Evolutionary conservation across 2,888 invertebrate genomes (phyloP).

Genomic region (Trissonchulus sp.): DNA sequence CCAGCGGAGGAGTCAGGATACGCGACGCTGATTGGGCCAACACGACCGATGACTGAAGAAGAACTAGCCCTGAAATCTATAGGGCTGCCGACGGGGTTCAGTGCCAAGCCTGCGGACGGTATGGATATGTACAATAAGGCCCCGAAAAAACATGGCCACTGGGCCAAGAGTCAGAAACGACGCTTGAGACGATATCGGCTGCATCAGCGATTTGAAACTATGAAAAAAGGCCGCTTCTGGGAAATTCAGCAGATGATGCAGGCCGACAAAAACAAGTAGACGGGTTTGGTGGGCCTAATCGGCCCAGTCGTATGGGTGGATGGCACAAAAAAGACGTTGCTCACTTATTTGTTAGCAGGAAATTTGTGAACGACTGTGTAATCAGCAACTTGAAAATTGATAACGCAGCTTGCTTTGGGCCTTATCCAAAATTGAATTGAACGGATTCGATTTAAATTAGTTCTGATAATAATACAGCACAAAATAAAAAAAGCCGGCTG

Average conservation of each 20-base stretch:
- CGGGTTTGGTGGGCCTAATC: too few species aligned
- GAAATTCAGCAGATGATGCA: slow-evolving; percentile 15
- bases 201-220: not conserved
- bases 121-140: not conserved
- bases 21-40: not conserved
- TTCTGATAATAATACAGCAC: too few species aligned
- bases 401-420: too few species aligned
- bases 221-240: slow-evolving; percentile 12
- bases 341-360: too few species aligned
- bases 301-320: too few species aligned
- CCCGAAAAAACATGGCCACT: not conserved
- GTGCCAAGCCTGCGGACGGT: not conserved
- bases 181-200: not conserved
- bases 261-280: not conserved
- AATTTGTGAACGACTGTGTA: too few species aligned
- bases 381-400: too few species aligned
- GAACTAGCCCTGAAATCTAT: not conserved
- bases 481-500: too few species aligned
- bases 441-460: too few species aligned
- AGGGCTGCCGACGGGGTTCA: not conserved
- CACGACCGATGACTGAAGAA: not conserved
- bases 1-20: too few species aligned
- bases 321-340: too few species aligned
- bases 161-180: not conserved
- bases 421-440: too few species aligned